These are phyloP conservation scores for Beris chalybata DNA, from an alignment of 2,888 invertebrate species.

Conservation along the genomic window DNA sequence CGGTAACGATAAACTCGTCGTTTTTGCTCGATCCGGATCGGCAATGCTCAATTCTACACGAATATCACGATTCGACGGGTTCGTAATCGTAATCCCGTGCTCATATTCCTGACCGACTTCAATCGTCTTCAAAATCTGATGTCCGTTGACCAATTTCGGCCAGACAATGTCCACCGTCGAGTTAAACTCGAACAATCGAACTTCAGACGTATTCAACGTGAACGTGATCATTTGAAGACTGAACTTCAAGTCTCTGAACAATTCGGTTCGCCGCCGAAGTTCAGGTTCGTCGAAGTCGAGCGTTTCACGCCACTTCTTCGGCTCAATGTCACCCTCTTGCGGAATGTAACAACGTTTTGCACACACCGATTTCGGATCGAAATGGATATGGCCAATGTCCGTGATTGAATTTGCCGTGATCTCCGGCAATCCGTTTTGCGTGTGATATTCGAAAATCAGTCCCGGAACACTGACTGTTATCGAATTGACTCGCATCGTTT, in stretches of 20 bases:
- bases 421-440: conserved; percentile 52
- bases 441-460: conserved; percentile 60
- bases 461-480: conserved; percentile 64
- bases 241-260: conserved; percentile 51
- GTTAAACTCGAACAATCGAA: conserved; percentile 51
- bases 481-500: conserved; percentile 71
- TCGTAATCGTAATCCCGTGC: conserved; percentile 49
- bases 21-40: conserved; percentile 49
- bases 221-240: conserved; percentile 51
- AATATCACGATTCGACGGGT: conserved; percentile 51
- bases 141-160: conserved; percentile 53
- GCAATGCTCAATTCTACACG: conserved; percentile 50
- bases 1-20: conserved; percentile 49
- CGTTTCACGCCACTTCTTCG: conserved; percentile 37
- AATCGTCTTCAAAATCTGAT: conserved; percentile 49
- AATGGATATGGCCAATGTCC: conserved; percentile 65
- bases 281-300: conserved; percentile 51
- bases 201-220: conserved; percentile 51
- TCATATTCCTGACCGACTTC: conserved; percentile 50
- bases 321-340: conserved; percentile 26
- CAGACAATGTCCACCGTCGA: conserved; percentile 53
- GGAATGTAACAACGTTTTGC: conserved; percentile 52
- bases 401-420: conserved; percentile 59
- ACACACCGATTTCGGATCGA: conserved; percentile 75
- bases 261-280: conserved; percentile 51